Conservation (phyloP, 1,140 invertebrate species). For the Hesperophylax magnus region DNA sequence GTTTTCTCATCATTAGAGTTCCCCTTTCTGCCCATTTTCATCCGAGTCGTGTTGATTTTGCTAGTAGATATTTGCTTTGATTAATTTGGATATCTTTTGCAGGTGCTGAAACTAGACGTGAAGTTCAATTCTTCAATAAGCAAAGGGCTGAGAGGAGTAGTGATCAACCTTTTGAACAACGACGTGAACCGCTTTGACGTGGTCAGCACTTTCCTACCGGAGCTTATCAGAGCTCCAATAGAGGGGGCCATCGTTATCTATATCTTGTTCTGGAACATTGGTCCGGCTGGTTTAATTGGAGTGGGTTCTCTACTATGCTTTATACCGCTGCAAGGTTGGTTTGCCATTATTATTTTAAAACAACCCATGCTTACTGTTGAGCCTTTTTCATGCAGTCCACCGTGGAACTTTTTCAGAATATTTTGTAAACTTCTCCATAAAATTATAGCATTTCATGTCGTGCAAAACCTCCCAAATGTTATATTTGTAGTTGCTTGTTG, state of each 20-base stretch:
- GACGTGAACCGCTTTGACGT: slow-evolving; percentile 83
- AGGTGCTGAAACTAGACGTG: slow-evolving; percentile 68
- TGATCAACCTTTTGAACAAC: slow-evolving; percentile 91
- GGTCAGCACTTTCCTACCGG: slow-evolving; percentile 76
- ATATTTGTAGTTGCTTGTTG: too few relatives aligned
- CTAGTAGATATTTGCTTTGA: neutral
- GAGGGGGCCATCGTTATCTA: slow-evolving; percentile 83
- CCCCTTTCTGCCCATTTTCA: too few relatives aligned
- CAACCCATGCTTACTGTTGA: too few relatives aligned
- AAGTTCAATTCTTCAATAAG: slow-evolving; percentile 74
- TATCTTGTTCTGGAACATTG: slow-evolving; percentile 83
- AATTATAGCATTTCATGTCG: too few relatives aligned
- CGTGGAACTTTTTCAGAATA: too few relatives aligned
- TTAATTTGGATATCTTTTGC: neutral
- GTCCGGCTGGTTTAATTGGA: slow-evolving; percentile 81
- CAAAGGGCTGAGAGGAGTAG: slow-evolving; percentile 85
- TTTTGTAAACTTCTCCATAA: too few relatives aligned
- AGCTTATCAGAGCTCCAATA: slow-evolving; percentile 81
- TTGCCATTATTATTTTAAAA: neutral
- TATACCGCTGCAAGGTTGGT: slow-evolving; percentile 84
- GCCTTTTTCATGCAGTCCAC: too few relatives aligned
- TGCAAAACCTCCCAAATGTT: too few relatives aligned
- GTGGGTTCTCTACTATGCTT: slow-evolving; percentile 83
- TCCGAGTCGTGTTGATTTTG: neutral
- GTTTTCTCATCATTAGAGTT: too few relatives aligned